Percentiles rank a stretch among this genome's conserved stretches.
Conservation (phyloP, 2,888 invertebrate species). For the Metalampra italica region DNA sequence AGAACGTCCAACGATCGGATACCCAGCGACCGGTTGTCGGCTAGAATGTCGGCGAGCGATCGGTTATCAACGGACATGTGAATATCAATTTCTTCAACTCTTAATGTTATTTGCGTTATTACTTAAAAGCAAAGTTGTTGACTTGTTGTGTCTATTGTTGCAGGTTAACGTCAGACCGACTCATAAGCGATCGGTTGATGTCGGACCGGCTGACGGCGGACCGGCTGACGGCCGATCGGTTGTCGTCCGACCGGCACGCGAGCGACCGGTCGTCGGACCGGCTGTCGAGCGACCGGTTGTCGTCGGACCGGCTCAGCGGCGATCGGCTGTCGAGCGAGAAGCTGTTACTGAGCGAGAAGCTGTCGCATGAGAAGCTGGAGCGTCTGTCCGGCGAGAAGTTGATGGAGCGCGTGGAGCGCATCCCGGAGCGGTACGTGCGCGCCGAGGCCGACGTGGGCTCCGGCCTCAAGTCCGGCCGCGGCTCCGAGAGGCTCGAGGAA, state of each 20-base stretch:
- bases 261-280: constrained; percentile 2
- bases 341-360: constrained; percentile 26
- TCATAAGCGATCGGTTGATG: constrained; percentile 16
- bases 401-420: constrained; percentile 29
- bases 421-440: constrained; percentile 40
- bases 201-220: constrained; percentile 20
- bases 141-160: constrained; percentile 5
- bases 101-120: constrained; percentile 5
- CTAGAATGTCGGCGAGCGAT: constrained; percentile 19
- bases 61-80: constrained; percentile 17
- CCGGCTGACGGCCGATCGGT: constrained; percentile 24
- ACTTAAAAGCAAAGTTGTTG: too few relatives aligned
- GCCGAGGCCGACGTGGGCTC: constrained; percentile 70
- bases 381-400: constrained; percentile 9
- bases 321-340: constrained; percentile 26
- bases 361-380: constrained; percentile 14
- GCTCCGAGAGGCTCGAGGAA: constrained; percentile 55
- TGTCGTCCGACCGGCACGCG: constrained; percentile 18
- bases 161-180: constrained; percentile 17
- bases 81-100: not conserved
- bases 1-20: constrained; percentile 31
- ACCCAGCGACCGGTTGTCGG: constrained; percentile 19
- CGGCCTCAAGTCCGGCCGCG: constrained; percentile 48
- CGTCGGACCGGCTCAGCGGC: constrained; percentile 7
- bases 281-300: constrained; percentile 9